Percentiles rank a stretch among this genome's conserved stretches.
Conservation (phyloP, 2,888 invertebrate species). For the Eueremaeus valkanovi region DNA sequence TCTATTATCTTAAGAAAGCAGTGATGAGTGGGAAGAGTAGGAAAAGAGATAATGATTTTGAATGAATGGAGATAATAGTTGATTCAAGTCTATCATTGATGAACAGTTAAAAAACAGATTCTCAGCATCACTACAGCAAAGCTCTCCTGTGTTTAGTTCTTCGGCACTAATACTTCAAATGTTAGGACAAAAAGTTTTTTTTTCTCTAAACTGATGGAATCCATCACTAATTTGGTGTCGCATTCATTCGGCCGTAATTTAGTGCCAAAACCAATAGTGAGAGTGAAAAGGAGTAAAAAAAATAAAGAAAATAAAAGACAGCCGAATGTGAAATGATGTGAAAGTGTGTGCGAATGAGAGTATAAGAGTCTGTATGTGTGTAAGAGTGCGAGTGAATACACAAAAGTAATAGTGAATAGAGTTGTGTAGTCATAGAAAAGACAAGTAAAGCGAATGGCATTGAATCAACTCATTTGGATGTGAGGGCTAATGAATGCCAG, state of each 20-base stretch:
- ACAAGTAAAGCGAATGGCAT: not conserved
- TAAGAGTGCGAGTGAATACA: not conserved
- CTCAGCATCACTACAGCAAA: not conserved
- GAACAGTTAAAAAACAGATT: not conserved
- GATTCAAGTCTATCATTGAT: not conserved
- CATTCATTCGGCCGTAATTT: not conserved
- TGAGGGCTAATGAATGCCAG: constrained; percentile 25
- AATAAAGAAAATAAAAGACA: not conserved
- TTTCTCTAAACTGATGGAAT: constrained; percentile 1
- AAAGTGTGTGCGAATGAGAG: not conserved
- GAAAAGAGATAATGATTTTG: not conserved
- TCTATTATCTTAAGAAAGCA: not conserved
- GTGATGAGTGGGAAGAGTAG: not conserved
- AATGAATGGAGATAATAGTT: not conserved
- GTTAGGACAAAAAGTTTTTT: not conserved
- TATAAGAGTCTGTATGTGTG: not conserved
- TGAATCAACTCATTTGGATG: constrained; percentile 23
- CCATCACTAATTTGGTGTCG: constrained; percentile 13
- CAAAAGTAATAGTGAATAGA: not conserved
- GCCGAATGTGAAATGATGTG: constrained; percentile 8
- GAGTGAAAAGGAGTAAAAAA: not conserved
- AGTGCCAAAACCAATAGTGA: constrained; percentile 4
- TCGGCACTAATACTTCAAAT: not conserved
- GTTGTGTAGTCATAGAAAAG: constrained; percentile 10
- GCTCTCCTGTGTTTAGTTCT: not conserved